Base-by-base conservation (phyloP, 2,113 vertebrate species). In the Lonchura striata region DNA sequence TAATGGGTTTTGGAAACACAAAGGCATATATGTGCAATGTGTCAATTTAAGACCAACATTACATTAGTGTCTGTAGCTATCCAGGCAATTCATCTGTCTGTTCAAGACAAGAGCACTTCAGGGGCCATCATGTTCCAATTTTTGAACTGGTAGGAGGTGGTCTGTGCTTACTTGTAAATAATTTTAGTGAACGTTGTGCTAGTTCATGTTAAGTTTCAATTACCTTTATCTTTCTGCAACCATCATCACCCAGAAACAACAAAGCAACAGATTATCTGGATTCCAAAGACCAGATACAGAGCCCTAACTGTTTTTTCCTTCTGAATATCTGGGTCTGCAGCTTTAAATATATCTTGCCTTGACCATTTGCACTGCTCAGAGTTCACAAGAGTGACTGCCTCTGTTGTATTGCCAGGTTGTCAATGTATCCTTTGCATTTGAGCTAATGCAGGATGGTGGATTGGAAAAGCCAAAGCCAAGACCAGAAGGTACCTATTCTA, bases 361-460 rank as follows among this genome's bases (percentile, higher is more conserved):
- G 65, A n/a, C 37, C 17, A 22, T 65, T 71, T 50, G 13, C 50
- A 6, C 23, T 53, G 6, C 16, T 6, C 53, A 39, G 60, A 59
- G 52, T 39, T 89, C 35, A 47, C 47, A 30, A 1, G 78, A 59
- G 50, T 72, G 20, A 65, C 12, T 95, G n/a, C 77, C 41, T 94
- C 59, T 19, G 52, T 95, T 97, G 27, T 90, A 44, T 94, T 88
- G 47, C 69, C 90, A 99, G 99, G 99, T 99, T 10, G 96, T 99
- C 95, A 99, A 99, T 12, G 99, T 99, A 57, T 99, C 99, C 64
- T 99, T 99, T 94, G 98, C 99, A 7, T 99, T 99, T 95, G 99
- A 99, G 74, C 98, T 99, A 94, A 99, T 99, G 99, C 99, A 99
- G 91, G 99, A 99, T 19, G 99, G 99, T 86, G 99, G 99, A 53